phyloP scores from a whole-genome alignment of 2,113 vertebrate genomes.

The Hiodon tergisus region DNA sequence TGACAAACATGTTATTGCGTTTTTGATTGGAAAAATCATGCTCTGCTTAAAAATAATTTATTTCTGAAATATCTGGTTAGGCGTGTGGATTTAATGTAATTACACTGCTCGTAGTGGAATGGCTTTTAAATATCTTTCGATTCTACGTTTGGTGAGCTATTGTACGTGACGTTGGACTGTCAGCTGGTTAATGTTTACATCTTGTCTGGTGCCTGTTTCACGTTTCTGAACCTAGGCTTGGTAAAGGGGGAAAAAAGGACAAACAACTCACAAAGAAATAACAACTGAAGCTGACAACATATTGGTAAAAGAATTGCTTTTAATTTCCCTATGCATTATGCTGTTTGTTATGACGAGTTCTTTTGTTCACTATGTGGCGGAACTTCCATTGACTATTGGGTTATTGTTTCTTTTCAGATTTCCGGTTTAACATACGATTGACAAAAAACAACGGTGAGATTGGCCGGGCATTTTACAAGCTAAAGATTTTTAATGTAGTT shows the following conservation, averaged over 20 bases:
- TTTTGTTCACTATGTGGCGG: constrained; percentile 5
- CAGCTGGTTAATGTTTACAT: constrained; percentile 71
- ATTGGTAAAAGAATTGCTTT: constrained; percentile 8
- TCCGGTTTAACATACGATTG: constrained; percentile 7
- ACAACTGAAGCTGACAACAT: constrained; percentile 11
- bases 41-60: too few species aligned
- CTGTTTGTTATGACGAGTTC: not conserved
- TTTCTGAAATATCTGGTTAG: too few species aligned
- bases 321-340: not conserved
- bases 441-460: constrained; percentile 12
- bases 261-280: constrained; percentile 20
- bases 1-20: too few species aligned
- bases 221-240: constrained; percentile 18
- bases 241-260: not conserved
- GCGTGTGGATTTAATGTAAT: not conserved
- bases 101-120: not conserved
- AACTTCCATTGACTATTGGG: constrained; percentile 1
- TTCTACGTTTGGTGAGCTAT: constrained; percentile 26
- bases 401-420: constrained; percentile 10
- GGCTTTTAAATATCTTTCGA: not conserved
- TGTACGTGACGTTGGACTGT: constrained; percentile 62
- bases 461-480: not conserved
- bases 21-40: too few species aligned
- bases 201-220: constrained; percentile 37
- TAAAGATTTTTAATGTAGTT: not conserved